These are phyloP conservation scores for Cremastinae sp. DNA, from an alignment of 2,888 invertebrate genomes.

Conservation along the genomic window DNA sequence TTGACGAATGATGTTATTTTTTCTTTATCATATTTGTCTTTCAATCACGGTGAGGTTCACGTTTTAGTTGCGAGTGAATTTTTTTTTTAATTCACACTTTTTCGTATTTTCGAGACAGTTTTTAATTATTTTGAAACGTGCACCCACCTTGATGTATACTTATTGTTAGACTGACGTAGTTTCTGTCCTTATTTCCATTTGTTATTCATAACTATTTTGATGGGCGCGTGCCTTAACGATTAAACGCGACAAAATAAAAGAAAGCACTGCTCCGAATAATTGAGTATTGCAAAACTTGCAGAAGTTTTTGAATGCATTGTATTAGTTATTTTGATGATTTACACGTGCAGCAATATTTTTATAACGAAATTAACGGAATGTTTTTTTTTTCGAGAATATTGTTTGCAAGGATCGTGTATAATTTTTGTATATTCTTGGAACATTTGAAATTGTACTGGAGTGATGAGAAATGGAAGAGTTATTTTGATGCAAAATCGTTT, in stretches of 20 bases:
- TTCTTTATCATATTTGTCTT: constrained; percentile 17
- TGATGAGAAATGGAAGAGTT: neutral
- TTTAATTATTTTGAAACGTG: neutral
- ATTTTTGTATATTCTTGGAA: constrained; percentile 43
- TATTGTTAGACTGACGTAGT: constrained; percentile 29
- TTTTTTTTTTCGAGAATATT: constrained; percentile 7
- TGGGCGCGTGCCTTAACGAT: constrained; percentile 4
- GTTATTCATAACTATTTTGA: constrained; percentile 8
- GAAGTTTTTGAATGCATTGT: neutral
- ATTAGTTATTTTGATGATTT: constrained; percentile 8
- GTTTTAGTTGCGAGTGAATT: neutral
- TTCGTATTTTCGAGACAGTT: neutral
- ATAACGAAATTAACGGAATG: constrained; percentile 8
- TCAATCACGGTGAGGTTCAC: neutral
- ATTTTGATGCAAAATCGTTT: constrained; percentile 14
- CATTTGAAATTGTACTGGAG: neutral
- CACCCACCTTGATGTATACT: neutral
- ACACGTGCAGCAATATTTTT: constrained; percentile 10
- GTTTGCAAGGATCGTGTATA: constrained; percentile 34
- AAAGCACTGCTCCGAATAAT: no score
- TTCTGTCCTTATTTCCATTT: neutral
- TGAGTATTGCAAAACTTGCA: no score
- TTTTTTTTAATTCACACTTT: neutral
- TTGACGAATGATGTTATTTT: constrained; percentile 18
- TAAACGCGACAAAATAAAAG: neutral